Conservation (phyloP, 2,113 vertebrate genomes). For the Anarrhichthys ocellatus region DNA sequence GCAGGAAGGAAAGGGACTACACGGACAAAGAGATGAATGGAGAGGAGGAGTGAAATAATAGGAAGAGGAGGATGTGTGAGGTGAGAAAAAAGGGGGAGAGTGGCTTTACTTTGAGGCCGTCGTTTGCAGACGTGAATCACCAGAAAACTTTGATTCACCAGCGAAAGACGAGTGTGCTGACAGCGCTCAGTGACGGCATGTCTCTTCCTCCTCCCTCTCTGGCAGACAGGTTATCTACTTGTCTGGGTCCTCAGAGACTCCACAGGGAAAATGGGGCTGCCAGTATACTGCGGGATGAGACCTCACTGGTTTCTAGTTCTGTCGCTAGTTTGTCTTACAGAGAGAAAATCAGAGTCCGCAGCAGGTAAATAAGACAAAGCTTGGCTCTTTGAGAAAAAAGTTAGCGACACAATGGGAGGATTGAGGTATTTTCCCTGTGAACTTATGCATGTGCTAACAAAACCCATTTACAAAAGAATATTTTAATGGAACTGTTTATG, state of each 20-base stretch:
- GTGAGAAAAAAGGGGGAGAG: slow-evolving; percentile 55
- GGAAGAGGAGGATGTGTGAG: slow-evolving; percentile 49
- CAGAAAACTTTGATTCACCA: slow-evolving; percentile 78
- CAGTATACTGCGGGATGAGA: background rate
- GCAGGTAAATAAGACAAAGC: background rate
- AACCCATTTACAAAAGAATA: background rate
- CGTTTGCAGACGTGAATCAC: slow-evolving; percentile 80
- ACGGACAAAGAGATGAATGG: slow-evolving; percentile 67
- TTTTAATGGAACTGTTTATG: background rate
- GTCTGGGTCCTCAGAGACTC: slow-evolving; percentile 18
- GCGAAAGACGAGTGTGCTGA: slow-evolving; percentile 66
- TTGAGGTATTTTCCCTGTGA: background rate
- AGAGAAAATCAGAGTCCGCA: background rate
- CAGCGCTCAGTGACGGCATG: slow-evolving; percentile 78
- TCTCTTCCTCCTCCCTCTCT: slow-evolving; percentile 74
- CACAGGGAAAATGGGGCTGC: slow-evolving; percentile 34
- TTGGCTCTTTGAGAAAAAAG: background rate
- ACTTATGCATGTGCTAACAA: background rate
- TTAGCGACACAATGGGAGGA: background rate
- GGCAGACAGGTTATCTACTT: slow-evolving; percentile 55
- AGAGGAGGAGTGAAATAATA: slow-evolving; percentile 58
- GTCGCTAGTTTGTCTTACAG: background rate
- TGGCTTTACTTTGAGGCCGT: slow-evolving; percentile 37
- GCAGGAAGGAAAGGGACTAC: slow-evolving; percentile 67
- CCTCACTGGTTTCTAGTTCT: background rate